phyloP scores from a whole-genome alignment of 2,888 invertebrate species.

The Drosophila colorata region DNA sequence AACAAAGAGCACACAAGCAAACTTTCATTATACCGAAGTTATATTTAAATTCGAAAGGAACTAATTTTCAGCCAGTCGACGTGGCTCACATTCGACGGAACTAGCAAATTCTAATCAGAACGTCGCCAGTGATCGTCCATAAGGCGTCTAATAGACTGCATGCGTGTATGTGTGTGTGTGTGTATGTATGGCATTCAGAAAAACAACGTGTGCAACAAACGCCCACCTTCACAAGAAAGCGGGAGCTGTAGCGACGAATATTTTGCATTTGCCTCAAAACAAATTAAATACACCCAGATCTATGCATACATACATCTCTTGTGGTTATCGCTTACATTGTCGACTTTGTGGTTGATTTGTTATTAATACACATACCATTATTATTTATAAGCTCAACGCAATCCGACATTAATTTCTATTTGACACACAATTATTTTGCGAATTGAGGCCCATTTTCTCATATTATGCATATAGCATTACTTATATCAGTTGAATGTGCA shows the following conservation, averaged over 20 bases:
- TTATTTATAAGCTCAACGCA: too few relatives aligned
- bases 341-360: too few relatives aligned
- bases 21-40: too few relatives aligned
- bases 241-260: neutral
- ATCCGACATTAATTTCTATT: too few relatives aligned
- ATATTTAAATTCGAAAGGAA: too few relatives aligned
- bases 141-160: neutral
- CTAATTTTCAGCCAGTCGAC: neutral
- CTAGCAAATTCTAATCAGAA: conserved; percentile 22
- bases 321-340: too few relatives aligned
- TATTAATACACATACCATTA: too few relatives aligned
- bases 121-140: conserved; percentile 14
- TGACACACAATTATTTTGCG: too few relatives aligned
- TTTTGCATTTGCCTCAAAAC: neutral
- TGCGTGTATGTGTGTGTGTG: neutral
- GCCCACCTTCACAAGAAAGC: conserved; percentile 3
- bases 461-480: too few relatives aligned
- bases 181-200: neutral
- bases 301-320: neutral
- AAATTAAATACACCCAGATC: neutral
- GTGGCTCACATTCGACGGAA: neutral
- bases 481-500: too few relatives aligned
- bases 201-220: conserved; percentile 13
- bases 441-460: too few relatives aligned
- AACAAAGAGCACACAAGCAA: neutral